Evolutionary conservation across 2,797 vertebrate genomes (phyloP).

Genomic region (Lacerta viridis): DNA sequence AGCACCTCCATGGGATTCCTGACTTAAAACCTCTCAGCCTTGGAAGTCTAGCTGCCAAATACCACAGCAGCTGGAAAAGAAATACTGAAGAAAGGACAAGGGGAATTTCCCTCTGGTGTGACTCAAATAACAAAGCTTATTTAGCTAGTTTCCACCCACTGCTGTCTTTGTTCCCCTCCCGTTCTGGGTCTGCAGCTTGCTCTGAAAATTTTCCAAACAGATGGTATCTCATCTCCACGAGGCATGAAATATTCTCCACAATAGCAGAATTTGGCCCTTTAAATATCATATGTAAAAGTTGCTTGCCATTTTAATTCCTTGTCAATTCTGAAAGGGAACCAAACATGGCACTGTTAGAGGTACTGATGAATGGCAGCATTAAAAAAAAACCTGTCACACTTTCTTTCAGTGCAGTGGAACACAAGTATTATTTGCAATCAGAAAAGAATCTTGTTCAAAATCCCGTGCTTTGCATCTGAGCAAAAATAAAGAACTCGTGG

Average conservation of each 20-base stretch:
- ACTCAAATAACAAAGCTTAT: constrained; percentile 74
- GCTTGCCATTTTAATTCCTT: constrained; percentile 32
- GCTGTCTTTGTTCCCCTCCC: constrained; percentile 61
- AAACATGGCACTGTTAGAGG: neutral
- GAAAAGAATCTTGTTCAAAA: neutral
- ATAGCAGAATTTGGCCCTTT: neutral
- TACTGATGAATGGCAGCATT: neutral
- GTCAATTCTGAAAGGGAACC: constrained; percentile 31
- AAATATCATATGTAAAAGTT: neutral
- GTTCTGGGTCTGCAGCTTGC: constrained; percentile 59
- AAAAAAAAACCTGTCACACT: neutral
- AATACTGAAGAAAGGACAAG: constrained; percentile 59
- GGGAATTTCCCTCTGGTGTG: constrained; percentile 73
- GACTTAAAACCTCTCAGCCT: constrained; percentile 22
- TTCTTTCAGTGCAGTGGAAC: neutral
- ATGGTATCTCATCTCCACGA: constrained; percentile 19
- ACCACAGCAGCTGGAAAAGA: constrained; percentile 55
- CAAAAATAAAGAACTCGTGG: constrained; percentile 26
- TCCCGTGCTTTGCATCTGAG: constrained; percentile 42
- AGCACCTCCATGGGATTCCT: constrained; percentile 61
- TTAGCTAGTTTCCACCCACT: constrained; percentile 74
- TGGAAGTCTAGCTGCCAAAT: constrained; percentile 51
- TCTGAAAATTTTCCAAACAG: constrained; percentile 61
- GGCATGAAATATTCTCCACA: constrained; percentile 48
- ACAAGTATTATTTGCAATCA: neutral